phyloP scores from a whole-genome alignment of 2,797 vertebrate species.

The Emys orbicularis region DNA sequence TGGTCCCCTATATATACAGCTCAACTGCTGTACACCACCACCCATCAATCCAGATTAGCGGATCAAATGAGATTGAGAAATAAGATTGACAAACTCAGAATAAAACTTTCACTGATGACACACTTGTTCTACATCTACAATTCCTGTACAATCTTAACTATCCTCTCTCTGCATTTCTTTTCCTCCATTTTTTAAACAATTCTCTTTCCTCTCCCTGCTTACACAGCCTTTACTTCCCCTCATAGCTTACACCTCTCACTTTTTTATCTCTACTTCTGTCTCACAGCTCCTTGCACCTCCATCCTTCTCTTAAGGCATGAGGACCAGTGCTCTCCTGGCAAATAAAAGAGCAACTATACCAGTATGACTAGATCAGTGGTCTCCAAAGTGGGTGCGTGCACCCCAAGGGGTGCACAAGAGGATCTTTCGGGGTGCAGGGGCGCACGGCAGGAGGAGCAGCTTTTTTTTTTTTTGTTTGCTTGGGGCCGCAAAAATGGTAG shows the following conservation, averaged over 20 bases:
- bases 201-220: background rate
- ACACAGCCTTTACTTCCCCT: background rate
- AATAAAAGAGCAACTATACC: background rate
- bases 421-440: no score
- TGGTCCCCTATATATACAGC: no score
- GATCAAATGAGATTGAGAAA: background rate
- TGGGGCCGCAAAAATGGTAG: no score
- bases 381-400: no score
- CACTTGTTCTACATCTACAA: background rate
- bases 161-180: background rate
- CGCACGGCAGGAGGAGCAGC: no score
- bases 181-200: background rate
- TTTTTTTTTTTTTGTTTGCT: no score
- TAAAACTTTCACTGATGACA: background rate
- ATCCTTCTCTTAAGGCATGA: background rate
- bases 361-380: background rate
- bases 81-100: no score
- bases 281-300: background rate
- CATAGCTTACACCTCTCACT: background rate
- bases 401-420: no score
- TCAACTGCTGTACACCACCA: background rate
- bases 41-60: background rate
- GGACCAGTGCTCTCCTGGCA: no score
- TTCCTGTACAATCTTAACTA: background rate
- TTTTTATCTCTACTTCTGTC: background rate